phyloP scores from a whole-genome alignment of 1,140 invertebrate species.

The Contarinia nasturtii region DNA sequence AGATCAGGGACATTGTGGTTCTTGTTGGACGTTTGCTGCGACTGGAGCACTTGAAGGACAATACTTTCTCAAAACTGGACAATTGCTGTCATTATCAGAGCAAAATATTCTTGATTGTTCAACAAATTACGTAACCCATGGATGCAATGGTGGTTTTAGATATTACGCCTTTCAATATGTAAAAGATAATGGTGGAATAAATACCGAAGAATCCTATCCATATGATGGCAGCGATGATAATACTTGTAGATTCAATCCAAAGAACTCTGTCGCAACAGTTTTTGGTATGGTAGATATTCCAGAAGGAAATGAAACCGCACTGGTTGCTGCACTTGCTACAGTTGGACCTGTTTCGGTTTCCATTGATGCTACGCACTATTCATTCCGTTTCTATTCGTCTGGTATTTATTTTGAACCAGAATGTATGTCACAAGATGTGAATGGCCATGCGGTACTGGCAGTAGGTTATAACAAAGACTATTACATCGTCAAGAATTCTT shows the following conservation, averaged over 20 bases:
- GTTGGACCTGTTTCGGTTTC: constrained; percentile 68
- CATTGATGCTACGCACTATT: constrained; percentile 69
- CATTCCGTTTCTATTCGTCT: constrained; percentile 35
- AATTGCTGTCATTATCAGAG: constrained; percentile 39
- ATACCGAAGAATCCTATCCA: constrained; percentile 32
- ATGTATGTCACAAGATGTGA: constrained; percentile 40
- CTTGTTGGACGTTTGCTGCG: constrained; percentile 36
- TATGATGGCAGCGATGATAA: constrained; percentile 30
- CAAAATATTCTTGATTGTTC: constrained; percentile 53
- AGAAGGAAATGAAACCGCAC: constrained; percentile 50
- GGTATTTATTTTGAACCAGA: constrained; percentile 34
- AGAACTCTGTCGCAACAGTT: constrained; percentile 55
- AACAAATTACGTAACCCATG: constrained; percentile 51
- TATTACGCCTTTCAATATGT: constrained; percentile 52
- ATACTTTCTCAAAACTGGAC: constrained; percentile 31
- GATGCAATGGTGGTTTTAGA: constrained; percentile 46
- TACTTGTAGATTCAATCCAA: constrained; percentile 35
- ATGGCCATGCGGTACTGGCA: constrained; percentile 71
- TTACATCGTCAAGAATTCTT: no score
- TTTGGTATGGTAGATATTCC: constrained; percentile 66
- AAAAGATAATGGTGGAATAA: constrained; percentile 30
- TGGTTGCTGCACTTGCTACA: constrained; percentile 60
- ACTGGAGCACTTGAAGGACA: constrained; percentile 58
- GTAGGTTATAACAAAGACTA: no score
- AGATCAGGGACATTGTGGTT: constrained; percentile 36